Evolutionary conservation across 64 coral and sea anemone genomes (phyloP).

Genomic region (Astreopora myriophthalma): DNA sequence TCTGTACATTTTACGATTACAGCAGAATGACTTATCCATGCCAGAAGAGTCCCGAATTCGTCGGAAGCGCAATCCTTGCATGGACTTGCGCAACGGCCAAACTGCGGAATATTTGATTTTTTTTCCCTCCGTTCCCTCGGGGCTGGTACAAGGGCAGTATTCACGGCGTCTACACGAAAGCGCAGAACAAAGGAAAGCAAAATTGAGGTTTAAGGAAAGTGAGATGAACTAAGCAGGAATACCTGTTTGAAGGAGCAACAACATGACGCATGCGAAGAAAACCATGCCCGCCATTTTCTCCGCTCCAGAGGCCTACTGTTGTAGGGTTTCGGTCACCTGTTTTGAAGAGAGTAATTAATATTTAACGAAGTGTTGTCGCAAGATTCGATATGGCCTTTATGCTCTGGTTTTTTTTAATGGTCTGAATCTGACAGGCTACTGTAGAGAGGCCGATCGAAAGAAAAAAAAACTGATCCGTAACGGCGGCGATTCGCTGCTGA

Average conservation of each 20-base stretch:
- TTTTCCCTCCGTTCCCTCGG: neutral
- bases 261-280: neutral
- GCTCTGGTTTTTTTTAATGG: neutral
- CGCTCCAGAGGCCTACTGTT: neutral
- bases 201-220: neutral
- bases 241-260: neutral
- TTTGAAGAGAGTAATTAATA: conserved; percentile 24
- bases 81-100: neutral
- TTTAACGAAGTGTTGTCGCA: conserved; percentile 13
- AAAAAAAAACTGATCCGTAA: too few relatives aligned
- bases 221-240: neutral
- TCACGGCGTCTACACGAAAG: conserved; percentile 11
- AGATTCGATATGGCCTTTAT: neutral
- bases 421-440: neutral
- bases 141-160: neutral
- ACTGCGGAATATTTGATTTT: neutral
- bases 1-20: neutral
- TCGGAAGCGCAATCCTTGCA: neutral
- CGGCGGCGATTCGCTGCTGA: too few relatives aligned
- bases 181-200: neutral
- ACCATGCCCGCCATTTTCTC: conserved; percentile 38
- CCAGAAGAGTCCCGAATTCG: neutral
- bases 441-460: neutral
- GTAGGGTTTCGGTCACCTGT: conserved; percentile 16
- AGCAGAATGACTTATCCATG: neutral